Conservation (phyloP, 2,113 vertebrate species). For the Boulengeromyrus knoepffleri region DNA sequence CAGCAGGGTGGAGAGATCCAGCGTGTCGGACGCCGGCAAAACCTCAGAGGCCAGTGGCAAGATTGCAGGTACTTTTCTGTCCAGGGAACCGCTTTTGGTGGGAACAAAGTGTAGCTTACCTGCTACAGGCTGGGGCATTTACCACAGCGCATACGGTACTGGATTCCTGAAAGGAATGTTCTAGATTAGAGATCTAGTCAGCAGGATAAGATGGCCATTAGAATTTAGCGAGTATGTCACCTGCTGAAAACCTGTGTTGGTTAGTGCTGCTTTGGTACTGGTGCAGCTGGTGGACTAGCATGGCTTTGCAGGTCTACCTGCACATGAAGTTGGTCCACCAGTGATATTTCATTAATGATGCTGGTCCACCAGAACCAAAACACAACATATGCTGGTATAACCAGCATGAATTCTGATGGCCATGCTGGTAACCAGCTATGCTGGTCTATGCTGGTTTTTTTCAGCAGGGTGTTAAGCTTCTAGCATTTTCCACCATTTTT, state of each 20-base stretch:
- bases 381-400: no score
- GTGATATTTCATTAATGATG: no score
- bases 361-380: no score
- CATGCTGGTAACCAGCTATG: no score
- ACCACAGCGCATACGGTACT: background rate
- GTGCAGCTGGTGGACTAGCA: no score
- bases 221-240: background rate
- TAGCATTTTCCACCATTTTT: background rate
- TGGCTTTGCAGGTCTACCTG: no score
- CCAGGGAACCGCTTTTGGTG: background rate
- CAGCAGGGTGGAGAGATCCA: constrained; percentile 33
- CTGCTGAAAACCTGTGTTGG: no score
- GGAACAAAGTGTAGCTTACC: background rate
- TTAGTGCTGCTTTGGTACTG: no score
- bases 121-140: background rate
- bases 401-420: no score
- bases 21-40: constrained; percentile 5
- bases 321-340: no score
- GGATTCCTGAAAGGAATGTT: background rate
- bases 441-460: no score
- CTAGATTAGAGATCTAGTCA: background rate
- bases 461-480: background rate
- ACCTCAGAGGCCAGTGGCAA: constrained; percentile 49
- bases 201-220: background rate
- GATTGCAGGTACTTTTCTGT: constrained; percentile 52